Evolutionary conservation across 2,797 vertebrate genomes (phyloP), one percentile per base, ranked within the genome.

Genomic region (Melanotaenia boesemani): DNA sequence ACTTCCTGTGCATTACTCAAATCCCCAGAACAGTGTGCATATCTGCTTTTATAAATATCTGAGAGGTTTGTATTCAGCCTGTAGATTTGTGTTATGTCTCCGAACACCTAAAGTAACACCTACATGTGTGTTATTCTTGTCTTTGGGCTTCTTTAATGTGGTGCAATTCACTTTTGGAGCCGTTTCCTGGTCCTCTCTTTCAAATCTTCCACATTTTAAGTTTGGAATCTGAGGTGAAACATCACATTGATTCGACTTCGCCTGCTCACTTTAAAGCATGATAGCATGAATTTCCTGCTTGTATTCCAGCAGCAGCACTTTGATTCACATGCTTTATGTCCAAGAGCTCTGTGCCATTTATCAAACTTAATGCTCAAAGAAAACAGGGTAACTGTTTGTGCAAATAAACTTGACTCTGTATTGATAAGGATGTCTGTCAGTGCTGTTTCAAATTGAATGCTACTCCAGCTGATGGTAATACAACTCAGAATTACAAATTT

Each of bases 51-150:
- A 81, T 72, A 80, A 86, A 90, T 85, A 82, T 80, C 71, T 75
- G 64, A 80, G 82, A 81, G 82, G 82, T 88, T 88, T 88, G 79
- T 91, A 87, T 91, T 76, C 68, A 39, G 74, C 75, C 76, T 63
- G 58, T 67, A 80, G 74, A 83, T 78, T 76, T 83, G 79, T 83
- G 87, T 91, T 81, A 68, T 60, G 80, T 69, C 70, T 67, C 55
- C 36, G 12, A 74, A 75, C 69, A 64, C 76, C 69, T 78, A 63
- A 50, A 61, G 67, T 46, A 74, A 67, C 76, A 20, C 28, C 26
- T 6, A 20, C 28, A 22, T 71, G 28, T 62, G 59, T 34, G 32
- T 26, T 80, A 41, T 26, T 67, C 30, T 60, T 57, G 15, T 63
- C 7, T 62, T 32, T 18, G 5, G 39, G 56, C 48, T 54, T 50